Percentiles rank a stretch among this genome's conserved stretches.
Conservation (phyloP, 2,113 vertebrate genomes). For the Lanius collurio region DNA sequence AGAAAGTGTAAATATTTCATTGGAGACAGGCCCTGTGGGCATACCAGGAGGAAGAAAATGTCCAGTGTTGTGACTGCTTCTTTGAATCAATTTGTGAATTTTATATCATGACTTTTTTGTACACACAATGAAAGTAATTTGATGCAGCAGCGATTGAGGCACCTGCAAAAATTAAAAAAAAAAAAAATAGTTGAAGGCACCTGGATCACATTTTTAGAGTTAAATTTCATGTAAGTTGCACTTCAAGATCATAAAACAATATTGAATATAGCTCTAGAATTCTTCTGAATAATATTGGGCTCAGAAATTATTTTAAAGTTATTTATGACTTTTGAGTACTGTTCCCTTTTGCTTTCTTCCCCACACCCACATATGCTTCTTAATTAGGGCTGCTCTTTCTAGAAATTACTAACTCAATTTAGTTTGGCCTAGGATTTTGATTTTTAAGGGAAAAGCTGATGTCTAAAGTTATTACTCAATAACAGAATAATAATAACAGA, state of each 20-base stretch:
- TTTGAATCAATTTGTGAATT: background rate
- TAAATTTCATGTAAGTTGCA: background rate
- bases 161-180: background rate
- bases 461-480: background rate
- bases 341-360: background rate
- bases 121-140: background rate
- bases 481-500: background rate
- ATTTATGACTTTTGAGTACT: background rate
- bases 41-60: background rate
- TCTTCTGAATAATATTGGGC: background rate
- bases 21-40: background rate
- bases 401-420: background rate
- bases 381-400: background rate
- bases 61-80: background rate
- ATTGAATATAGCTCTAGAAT: background rate
- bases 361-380: background rate
- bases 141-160: background rate
- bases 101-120: background rate
- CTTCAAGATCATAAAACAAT: background rate
- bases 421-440: background rate
- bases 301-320: background rate
- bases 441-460: background rate
- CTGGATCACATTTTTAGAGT: background rate
- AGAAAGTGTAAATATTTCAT: background rate
- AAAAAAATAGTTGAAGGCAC: background rate